These are phyloP conservation scores for Gobiocypris rarus DNA, from an alignment of 2,113 vertebrate genomes.

Conservation along the genomic window DNA sequence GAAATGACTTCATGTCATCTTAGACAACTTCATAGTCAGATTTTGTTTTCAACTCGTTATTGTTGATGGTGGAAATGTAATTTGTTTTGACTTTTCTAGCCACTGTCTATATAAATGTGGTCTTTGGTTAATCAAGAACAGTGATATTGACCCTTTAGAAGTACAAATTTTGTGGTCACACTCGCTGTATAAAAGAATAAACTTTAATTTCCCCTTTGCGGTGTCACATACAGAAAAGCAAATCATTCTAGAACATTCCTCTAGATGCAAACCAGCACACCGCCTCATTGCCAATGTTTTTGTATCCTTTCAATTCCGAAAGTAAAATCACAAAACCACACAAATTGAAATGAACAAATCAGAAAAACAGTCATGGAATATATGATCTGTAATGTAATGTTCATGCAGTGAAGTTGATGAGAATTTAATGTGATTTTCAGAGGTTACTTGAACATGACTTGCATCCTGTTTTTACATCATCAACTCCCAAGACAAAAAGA, in stretches of 20 bases:
- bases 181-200: slow-evolving; percentile 6
- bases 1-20: slow-evolving; percentile 19
- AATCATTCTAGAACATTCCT: not conserved
- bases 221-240: not conserved
- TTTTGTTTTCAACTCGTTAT: not conserved
- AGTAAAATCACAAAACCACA: not conserved
- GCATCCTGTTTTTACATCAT: slow-evolving; percentile 4
- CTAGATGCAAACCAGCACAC: slow-evolving; percentile 9
- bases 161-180: not conserved
- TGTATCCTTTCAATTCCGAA: not conserved
- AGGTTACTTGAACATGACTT: slow-evolving; percentile 14
- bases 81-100: not conserved
- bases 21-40: slow-evolving; percentile 23
- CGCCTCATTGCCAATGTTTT: not conserved
- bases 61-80: slow-evolving; percentile 2
- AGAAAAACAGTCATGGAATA: not conserved
- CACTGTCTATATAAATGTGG: not conserved
- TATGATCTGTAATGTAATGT: not conserved
- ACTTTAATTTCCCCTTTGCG: not conserved
- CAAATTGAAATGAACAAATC: not conserved
- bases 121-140: not conserved
- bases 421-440: slow-evolving; percentile 2
- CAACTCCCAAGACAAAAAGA: slow-evolving; percentile 1
- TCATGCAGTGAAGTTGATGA: not conserved
- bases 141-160: not conserved